Evolutionary conservation across 1,140 invertebrate genomes (phyloP).

Genomic region (Dinothrombium tinctorium): DNA sequence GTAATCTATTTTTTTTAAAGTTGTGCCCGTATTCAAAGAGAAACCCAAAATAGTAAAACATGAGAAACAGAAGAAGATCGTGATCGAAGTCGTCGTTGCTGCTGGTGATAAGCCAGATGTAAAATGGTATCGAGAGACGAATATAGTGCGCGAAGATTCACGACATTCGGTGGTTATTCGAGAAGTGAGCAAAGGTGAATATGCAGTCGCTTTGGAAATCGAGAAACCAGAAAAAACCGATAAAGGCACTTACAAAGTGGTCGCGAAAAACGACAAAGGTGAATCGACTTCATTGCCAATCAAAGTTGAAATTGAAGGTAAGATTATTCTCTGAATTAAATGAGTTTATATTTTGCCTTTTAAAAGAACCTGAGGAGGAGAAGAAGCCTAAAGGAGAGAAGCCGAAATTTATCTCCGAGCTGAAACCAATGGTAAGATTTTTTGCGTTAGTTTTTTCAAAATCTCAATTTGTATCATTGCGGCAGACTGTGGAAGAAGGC

Average conservation of each 20-base stretch:
- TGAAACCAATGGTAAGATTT: slow-evolving; percentile 9
- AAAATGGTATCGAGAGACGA: slow-evolving; percentile 64
- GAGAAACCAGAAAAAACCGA: slow-evolving; percentile 45
- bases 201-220: slow-evolving; percentile 18
- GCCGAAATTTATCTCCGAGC: slow-evolving; percentile 5
- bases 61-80: slow-evolving; percentile 61
- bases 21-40: slow-evolving; percentile 77
- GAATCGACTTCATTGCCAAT: slow-evolving; percentile 71
- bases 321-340: not conserved
- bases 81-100: slow-evolving; percentile 67
- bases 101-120: slow-evolving; percentile 65
- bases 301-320: slow-evolving; percentile 29
- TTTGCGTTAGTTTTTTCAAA: not conserved
- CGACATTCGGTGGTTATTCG: slow-evolving; percentile 47
- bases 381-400: slow-evolving; percentile 3
- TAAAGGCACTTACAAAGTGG: slow-evolving; percentile 65
- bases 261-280: slow-evolving; percentile 77
- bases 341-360: not conserved
- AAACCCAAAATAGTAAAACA: slow-evolving; percentile 69
- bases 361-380: not conserved
- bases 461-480: not conserved
- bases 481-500: slow-evolving; percentile 42
- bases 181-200: slow-evolving; percentile 18
- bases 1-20: slow-evolving; percentile 25
- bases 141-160: slow-evolving; percentile 44